These are phyloP conservation scores for Watsonalla cultraria DNA, from an alignment of 2,888 invertebrate genomes.

Conservation along the genomic window DNA sequence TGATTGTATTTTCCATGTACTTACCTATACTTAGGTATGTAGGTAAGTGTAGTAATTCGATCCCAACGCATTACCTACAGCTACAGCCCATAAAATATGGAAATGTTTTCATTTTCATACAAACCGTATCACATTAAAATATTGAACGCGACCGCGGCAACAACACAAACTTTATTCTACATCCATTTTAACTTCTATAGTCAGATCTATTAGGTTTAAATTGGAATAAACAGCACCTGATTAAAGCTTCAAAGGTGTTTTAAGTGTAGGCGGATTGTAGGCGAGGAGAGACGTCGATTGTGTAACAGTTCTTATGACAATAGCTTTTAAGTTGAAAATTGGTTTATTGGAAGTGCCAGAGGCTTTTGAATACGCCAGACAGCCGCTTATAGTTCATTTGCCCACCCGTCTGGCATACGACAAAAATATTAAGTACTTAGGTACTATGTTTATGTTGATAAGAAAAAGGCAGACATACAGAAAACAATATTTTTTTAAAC, in stretches of 20 bases:
- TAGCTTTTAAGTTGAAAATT: not conserved
- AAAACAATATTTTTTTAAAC: not conserved
- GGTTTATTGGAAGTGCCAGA: no score
- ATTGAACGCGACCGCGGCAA: constrained; percentile 2
- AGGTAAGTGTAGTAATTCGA: no score
- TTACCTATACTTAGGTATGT: no score
- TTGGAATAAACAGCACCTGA: not conserved
- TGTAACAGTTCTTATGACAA: not conserved
- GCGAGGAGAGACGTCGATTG: constrained; percentile 4
- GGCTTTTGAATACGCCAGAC: constrained; percentile 1
- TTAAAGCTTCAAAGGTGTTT: constrained; percentile 1
- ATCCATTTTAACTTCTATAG: not conserved
- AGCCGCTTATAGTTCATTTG: not conserved
- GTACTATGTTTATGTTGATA: constrained; percentile 7
- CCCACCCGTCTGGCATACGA: constrained; percentile 14
- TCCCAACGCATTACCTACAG: no score
- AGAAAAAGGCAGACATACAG: not conserved
- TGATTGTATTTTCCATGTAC: no score
- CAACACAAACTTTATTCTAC: no score
- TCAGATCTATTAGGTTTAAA: not conserved
- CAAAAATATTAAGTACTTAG: constrained; percentile 8
- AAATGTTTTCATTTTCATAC: not conserved
- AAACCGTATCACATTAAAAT: constrained; percentile 1
- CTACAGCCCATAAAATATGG: not conserved
- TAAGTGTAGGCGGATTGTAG: constrained; percentile 15